phyloP scores from a whole-genome alignment of 2,888 invertebrate species.

The Thereva unica region DNA sequence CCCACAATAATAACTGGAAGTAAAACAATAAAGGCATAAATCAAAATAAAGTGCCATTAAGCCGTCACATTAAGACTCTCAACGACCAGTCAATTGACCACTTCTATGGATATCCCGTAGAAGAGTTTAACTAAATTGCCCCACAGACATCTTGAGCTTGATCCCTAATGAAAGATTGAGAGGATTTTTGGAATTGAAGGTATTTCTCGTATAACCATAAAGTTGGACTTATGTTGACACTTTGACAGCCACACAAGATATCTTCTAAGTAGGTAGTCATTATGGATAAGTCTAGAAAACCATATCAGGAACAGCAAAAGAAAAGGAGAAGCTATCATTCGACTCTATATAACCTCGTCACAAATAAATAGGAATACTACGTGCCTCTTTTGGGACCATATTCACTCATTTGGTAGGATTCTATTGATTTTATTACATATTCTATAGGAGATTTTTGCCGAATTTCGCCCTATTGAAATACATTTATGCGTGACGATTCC shows the following conservation, averaged over 20 bases:
- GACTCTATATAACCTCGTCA: too few species aligned
- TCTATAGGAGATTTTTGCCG: too few species aligned
- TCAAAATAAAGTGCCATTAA: slow-evolving; percentile 41
- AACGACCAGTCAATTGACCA: slow-evolving; percentile 36
- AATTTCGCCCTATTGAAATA: too few species aligned
- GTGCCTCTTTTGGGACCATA: too few species aligned
- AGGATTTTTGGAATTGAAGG: slow-evolving; percentile 30
- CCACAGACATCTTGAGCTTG: slow-evolving; percentile 33
- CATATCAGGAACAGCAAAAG: too few species aligned
- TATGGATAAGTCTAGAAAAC: slow-evolving; percentile 4
- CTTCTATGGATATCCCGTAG: slow-evolving; percentile 17
- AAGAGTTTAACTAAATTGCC: slow-evolving; percentile 39
- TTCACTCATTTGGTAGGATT: too few species aligned
- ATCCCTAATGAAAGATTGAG: slow-evolving; percentile 40
- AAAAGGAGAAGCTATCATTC: too few species aligned
- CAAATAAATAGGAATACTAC: too few species aligned
- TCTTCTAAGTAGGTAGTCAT: slow-evolving; percentile 3
- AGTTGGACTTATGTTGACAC: slow-evolving; percentile 27
- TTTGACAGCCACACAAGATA: slow-evolving; percentile 11
- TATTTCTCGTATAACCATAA: slow-evolving; percentile 25
- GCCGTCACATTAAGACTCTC: slow-evolving; percentile 39
- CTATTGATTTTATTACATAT: too few species aligned
- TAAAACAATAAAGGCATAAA: slow-evolving; percentile 39
- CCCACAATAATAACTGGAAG: slow-evolving; percentile 18
- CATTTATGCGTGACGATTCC: too few species aligned